phyloP scores from a whole-genome alignment of 2,797 vertebrate genomes.

The Gadopsis marmoratus region DNA sequence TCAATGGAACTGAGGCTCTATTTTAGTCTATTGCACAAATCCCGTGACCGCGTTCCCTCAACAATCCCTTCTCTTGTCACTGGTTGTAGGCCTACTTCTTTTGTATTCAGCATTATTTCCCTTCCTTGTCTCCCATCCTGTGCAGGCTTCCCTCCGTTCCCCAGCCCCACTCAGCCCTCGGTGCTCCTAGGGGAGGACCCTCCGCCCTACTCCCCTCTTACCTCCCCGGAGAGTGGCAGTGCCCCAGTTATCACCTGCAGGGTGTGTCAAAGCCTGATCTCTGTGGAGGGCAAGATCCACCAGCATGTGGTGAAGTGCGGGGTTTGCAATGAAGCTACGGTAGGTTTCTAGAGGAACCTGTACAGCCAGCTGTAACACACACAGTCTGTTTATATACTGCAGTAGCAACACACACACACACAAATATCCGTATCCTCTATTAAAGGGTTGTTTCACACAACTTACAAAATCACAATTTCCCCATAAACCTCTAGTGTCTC shows the following conservation, averaged over 20 bases:
- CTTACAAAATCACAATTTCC: background rate
- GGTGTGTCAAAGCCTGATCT: conserved; percentile 94
- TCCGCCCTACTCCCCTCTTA: conserved; percentile 92
- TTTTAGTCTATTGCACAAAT: conserved; percentile 32
- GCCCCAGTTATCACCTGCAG: conserved; percentile 93
- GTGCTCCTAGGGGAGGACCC: conserved; percentile 91
- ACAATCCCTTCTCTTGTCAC: conserved; percentile 34
- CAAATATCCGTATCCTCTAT: background rate
- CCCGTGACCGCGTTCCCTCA: conserved; percentile 36
- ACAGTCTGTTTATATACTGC: too few relatives aligned
- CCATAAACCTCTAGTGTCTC: background rate
- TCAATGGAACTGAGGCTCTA: conserved; percentile 58
- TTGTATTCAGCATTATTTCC: background rate
- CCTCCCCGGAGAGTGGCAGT: conserved; percentile 92
- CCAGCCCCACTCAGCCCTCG: conserved; percentile 87
- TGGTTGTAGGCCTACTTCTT: background rate
- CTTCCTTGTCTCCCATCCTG: background rate
- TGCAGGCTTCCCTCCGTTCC: conserved; percentile 88
- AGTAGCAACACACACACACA: background rate
- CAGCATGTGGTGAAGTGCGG: conserved; percentile 95
- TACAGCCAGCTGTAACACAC: background rate
- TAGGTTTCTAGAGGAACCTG: conserved; percentile 70
- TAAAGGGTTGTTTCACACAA: conserved; percentile 1
- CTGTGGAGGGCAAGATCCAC: conserved; percentile 90
- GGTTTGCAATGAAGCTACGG: conserved; percentile 94